Percentiles rank a stretch among this genome's conserved stretches.
These are phyloP conservation scores for Arizona elegans DNA, from an alignment of 2,113 vertebrate species.

Conservation along the genomic window DNA sequence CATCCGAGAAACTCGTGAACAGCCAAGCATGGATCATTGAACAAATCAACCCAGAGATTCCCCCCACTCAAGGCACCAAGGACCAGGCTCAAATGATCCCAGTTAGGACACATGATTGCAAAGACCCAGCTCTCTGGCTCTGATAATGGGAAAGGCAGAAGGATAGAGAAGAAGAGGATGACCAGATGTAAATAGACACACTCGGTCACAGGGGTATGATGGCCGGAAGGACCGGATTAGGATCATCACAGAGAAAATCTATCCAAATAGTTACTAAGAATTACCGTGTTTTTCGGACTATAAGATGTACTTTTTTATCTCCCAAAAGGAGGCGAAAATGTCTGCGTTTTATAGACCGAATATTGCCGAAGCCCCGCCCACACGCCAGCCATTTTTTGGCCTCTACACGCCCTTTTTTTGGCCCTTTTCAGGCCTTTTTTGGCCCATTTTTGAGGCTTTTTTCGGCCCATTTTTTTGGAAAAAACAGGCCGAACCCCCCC, in stretches of 20 bases:
- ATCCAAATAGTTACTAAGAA: too few relatives aligned
- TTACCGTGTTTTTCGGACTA: too few relatives aligned
- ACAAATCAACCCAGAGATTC: background rate
- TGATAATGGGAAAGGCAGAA: background rate
- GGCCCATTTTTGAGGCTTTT: too few relatives aligned
- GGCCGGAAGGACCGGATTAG: background rate
- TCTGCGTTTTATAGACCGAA: too few relatives aligned
- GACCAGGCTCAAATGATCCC: background rate
- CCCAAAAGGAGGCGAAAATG: too few relatives aligned
- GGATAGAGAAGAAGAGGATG: background rate
- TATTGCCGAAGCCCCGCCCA: too few relatives aligned
- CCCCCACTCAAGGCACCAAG: background rate
- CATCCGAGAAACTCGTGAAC: fast-evolving
- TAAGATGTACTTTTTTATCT: too few relatives aligned
- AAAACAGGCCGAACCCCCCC: too few relatives aligned
- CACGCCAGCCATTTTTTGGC: too few relatives aligned
- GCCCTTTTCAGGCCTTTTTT: too few relatives aligned
- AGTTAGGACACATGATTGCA: background rate
- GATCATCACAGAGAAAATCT: background rate
- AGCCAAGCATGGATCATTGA: background rate
- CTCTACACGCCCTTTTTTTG: too few relatives aligned
- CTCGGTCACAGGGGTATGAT: background rate
- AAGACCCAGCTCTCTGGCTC: background rate
- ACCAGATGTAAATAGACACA: background rate
- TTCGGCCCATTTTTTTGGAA: too few relatives aligned